These are phyloP conservation scores for Hirudinaria manillensis DNA, from an alignment of 2,888 invertebrate genomes.

Conservation along the genomic window DNA sequence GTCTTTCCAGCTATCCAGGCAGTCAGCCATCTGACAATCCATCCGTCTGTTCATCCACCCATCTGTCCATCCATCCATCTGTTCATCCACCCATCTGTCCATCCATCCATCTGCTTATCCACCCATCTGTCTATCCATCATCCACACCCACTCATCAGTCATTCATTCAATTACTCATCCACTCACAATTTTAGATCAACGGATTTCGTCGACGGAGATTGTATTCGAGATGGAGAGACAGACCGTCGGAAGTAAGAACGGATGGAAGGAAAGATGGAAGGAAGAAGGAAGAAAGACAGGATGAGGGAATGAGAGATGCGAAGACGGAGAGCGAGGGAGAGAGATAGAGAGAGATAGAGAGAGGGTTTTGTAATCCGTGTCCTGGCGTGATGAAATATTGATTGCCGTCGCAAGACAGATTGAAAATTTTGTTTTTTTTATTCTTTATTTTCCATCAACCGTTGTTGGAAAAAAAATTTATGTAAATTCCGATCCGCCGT, in stretches of 20 bases:
- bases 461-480: too few species aligned
- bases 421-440: too few species aligned
- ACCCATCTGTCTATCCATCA: slow-evolving; percentile 32
- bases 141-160: slow-evolving; percentile 32
- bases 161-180: slow-evolving; percentile 32
- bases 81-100: slow-evolving; percentile 32
- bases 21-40: not conserved
- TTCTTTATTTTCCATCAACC: too few species aligned
- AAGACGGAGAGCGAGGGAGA: not conserved
- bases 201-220: not conserved
- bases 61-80: not conserved
- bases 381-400: too few species aligned
- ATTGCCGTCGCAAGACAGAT: too few species aligned
- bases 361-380: not conserved
- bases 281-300: not conserved
- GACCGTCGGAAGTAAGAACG: not conserved
- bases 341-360: not conserved
- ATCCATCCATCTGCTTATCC: slow-evolving; percentile 30
- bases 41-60: not conserved
- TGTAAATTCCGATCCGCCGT: too few species aligned
- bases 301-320: not conserved
- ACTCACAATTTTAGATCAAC: slow-evolving; percentile 24
- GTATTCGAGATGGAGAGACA: not conserved
- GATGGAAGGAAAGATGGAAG: not conserved
- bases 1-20: not conserved